Base-by-base conservation (phyloP, 2,113 vertebrate genomes). In the human region DNA sequence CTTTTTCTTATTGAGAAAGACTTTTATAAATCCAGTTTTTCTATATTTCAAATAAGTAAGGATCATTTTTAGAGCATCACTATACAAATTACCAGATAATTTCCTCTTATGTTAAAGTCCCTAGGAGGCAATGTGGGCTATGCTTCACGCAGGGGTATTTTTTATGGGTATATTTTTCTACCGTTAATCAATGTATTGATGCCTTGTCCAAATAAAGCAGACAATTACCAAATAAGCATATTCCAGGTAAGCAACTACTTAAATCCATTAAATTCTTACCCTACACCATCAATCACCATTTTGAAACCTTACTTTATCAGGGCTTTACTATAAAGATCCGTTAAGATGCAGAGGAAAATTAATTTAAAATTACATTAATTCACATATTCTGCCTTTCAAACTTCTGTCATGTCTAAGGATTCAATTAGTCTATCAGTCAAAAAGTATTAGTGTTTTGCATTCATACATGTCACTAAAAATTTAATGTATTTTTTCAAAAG, bases 301-400 rank as follows among this genome's bases (percentile, higher is more conserved):
- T 35, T 94, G 68, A 85, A 97, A 91, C 70, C 52, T 43, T 68
- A 84, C 20, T 79, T 12, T 78, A 57, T 17, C 13, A 52, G 55
- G 61, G 50, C 23, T 78, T 80, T 38, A 57, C 25, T 48, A 76
- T 5, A 85, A 96, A 4, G 35, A 90, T 12, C 8, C 32, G 13
- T 83, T 93, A 59, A 88, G 7, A 80, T 38, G 6, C 86, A 76
- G 5, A 75, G 17, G 45, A 32, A 93, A 96, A 40, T 55, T 45
- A 73, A 72, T 43, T 96, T 79, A 68, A 93, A 66, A 80, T 78
- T 86, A 57, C 61, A 83, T n/a, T 78, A 45, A 93, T 82, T 97
- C n/a, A 84, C 23, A 70, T 82, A 73, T 45, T 83, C 61, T 57
- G 13, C 61, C 57, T 40, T 85, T 50, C 32, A 93, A 91, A 61